Evolutionary conservation across 1,140 invertebrate species (phyloP), one percentile per base, ranked within the genome.

Genomic region (Drosophila virilis): DNA sequence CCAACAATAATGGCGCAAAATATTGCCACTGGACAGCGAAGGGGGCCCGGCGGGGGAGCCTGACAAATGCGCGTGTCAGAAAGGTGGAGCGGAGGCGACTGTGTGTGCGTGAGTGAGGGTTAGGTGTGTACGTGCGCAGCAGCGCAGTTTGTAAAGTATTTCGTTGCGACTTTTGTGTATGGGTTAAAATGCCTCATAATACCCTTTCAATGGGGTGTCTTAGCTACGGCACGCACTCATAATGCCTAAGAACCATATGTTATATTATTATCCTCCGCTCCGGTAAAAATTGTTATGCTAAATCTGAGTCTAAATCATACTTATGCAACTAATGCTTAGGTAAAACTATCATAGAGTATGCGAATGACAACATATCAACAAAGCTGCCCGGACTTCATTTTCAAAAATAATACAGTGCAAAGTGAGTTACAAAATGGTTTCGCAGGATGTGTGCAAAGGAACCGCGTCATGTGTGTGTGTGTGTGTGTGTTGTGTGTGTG

Each of bases 1-100:
- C 79, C 80, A 88, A 77, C 80, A 88, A 88, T 88, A 88, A 88
- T 83, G 80, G 76, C 65, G 59, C 68, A 83, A 79, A 86, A 88
- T 61, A 83, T 82, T 88, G 78, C 60, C 37, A 60, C 65, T 64
- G 59, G 58, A 28, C 43, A 17, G 37, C 37, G 28, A 2, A 33
- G 37, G 22, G 28, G 45, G 22, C 48, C 10, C 32, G 45, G 13
- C 8, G 12, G 38, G 10, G 61, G 33, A 32, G 43, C 55, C 42
- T 50, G 75, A 70, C 59, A 73, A 73, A 77, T 79, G 77, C 62
- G 42, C 50, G 67, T 78, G 75, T 65, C 62, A 69, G 38, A 77
- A 58, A 70, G 68, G 48, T 54, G 17, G 38, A 15, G 48, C 13
- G 32, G 32, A 8, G 32, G 33, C 10, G 1, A 28, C 15, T 8